A percentile compares a stretch with the other conserved stretches of the same genome.
Conservation (phyloP, 2,797 vertebrate genomes). For the Dallia pectoralis region DNA sequence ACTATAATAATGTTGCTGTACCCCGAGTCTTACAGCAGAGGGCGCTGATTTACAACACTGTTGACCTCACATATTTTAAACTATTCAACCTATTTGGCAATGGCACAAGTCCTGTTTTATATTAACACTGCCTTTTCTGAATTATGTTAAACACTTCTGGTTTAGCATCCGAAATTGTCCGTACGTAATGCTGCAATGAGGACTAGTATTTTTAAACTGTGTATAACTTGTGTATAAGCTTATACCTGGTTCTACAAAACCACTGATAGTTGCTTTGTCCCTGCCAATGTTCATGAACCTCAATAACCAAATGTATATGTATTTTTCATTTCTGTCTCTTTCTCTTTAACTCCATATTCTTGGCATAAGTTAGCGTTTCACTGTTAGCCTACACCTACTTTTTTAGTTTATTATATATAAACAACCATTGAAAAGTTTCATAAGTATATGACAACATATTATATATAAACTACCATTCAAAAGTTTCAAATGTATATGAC, state of each 20-base stretch:
- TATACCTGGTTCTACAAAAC: background rate
- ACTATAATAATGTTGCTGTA: slow-evolving; percentile 17
- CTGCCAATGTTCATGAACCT: background rate
- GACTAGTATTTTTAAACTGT: background rate
- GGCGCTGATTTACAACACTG: slow-evolving; percentile 35
- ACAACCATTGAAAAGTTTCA: no score
- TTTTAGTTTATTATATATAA: no score
- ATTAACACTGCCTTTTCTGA: background rate
- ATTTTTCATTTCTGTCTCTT: no score
- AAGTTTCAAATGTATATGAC: no score
- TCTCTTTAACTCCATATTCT: no score
- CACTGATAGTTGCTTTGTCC: background rate
- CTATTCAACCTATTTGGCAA: background rate
- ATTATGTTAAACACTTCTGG: background rate
- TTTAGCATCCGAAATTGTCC: background rate
- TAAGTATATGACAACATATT: no score
- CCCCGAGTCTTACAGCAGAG: slow-evolving; percentile 46
- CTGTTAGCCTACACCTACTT: no score
- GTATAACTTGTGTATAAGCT: background rate
- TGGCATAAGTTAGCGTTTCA: no score
- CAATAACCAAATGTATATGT: no score
- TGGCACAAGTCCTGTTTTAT: background rate
- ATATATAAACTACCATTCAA: no score
- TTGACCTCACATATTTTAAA: slow-evolving; percentile 14
- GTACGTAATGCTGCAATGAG: background rate